Conservation (phyloP, 2,113 vertebrate genomes). For the Grantiella picta region DNA sequence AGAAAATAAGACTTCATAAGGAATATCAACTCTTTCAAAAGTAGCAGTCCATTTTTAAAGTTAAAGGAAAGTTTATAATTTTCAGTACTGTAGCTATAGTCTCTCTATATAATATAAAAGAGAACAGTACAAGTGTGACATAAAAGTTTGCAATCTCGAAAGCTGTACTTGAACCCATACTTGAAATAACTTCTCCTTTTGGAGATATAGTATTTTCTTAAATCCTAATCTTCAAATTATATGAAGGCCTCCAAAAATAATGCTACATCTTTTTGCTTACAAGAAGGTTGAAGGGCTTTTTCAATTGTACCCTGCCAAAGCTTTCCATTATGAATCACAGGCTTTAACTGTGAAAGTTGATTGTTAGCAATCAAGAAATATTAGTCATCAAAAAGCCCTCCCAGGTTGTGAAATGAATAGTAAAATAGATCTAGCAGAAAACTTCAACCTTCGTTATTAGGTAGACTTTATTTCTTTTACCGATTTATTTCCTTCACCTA, state of each 20-base stretch:
- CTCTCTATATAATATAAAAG: not conserved
- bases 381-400: not conserved
- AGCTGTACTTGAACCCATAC: not conserved
- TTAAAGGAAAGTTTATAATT: not conserved
- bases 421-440: not conserved
- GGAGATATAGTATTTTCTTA: not conserved
- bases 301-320: not conserved
- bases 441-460: not conserved
- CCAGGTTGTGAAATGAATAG: not conserved
- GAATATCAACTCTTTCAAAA: not conserved
- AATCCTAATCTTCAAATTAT: not conserved
- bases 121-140: not conserved
- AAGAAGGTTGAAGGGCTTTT: not conserved
- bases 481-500: not conserved
- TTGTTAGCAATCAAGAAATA: not conserved
- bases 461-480: not conserved
- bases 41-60: not conserved
- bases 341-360: not conserved
- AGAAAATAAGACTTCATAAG: not conserved
- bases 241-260: constrained; percentile 3
- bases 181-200: not conserved
- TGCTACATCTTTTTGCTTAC: not conserved
- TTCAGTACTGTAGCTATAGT: not conserved
- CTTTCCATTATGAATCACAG: not conserved
- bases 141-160: not conserved